These are phyloP conservation scores for Cassiopea andromeda DNA, from an alignment of 30 jellyfish, hydroid and myxozoan species.

Conservation along the genomic window DNA sequence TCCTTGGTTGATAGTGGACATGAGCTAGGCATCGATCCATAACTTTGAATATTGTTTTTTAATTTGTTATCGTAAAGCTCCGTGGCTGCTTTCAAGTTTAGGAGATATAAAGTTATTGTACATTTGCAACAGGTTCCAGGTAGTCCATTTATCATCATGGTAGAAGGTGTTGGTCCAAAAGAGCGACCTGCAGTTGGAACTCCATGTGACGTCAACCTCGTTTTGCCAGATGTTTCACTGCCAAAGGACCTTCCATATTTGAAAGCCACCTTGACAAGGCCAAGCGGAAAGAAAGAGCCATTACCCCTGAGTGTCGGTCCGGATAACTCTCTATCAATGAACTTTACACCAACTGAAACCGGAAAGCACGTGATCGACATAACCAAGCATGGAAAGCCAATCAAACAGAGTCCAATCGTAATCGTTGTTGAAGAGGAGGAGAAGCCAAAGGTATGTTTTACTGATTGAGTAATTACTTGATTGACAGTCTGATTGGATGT, in stretches of 20 bases:
- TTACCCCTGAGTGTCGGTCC: constrained; percentile 79
- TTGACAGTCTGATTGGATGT: neutral
- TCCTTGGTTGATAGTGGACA: no score
- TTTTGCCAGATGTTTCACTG: constrained; percentile 72
- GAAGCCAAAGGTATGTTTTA: constrained; percentile 47
- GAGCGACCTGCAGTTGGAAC: constrained; percentile 82
- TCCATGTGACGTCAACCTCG: constrained; percentile 83
- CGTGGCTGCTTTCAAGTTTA: neutral
- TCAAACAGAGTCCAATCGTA: constrained; percentile 89
- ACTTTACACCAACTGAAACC: constrained; percentile 86
- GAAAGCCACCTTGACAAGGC: constrained; percentile 66
- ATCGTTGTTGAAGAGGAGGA: constrained; percentile 83
- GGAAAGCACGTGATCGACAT: constrained; percentile 88
- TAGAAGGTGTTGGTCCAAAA: constrained; percentile 69
- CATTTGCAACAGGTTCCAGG: constrained; percentile 48
- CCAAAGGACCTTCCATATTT: constrained; percentile 84
- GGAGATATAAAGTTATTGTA: neutral
- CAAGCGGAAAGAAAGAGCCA: constrained; percentile 88
- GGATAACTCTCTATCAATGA: constrained; percentile 80
- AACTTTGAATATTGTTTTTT: no score
- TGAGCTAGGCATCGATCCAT: no score
- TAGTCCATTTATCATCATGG: constrained; percentile 89
- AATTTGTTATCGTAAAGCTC: no score
- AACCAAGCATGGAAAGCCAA: constrained; percentile 84
- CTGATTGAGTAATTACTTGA: constrained; percentile 3